These are phyloP conservation scores for Calliphora vomitoria DNA, from an alignment of 2,888 invertebrate species.

Conservation along the genomic window DNA sequence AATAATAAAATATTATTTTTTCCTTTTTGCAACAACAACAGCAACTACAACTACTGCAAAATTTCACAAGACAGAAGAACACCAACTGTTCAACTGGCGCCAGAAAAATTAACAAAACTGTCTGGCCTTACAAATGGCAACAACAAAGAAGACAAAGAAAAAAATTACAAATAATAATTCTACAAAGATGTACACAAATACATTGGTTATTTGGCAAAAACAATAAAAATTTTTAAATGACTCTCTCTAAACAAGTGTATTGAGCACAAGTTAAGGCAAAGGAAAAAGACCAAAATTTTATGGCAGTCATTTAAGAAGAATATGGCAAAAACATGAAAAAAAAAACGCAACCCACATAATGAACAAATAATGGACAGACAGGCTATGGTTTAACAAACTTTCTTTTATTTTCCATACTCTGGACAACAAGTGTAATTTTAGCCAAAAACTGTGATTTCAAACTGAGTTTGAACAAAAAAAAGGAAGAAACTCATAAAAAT, in stretches of 20 bases:
- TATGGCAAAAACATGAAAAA: conserved; percentile 43
- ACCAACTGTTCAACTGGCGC: conserved; percentile 76
- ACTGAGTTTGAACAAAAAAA: conserved; percentile 30
- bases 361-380: conserved; percentile 26
- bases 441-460: conserved; percentile 61
- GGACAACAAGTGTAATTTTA: conserved; percentile 64
- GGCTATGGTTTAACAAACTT: conserved; percentile 39
- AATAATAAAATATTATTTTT: conserved; percentile 38
- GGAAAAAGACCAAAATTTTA: conserved; percentile 55
- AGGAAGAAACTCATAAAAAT: background rate
- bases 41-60: conserved; percentile 2
- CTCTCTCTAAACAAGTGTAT: conserved; percentile 56
- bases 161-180: conserved; percentile 49
- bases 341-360: conserved; percentile 54
- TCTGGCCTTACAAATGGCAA: conserved; percentile 67
- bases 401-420: conserved; percentile 37
- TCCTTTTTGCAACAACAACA: conserved; percentile 23
- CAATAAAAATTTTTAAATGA: conserved; percentile 58
- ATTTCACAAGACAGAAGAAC: conserved; percentile 54
- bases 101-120: conserved; percentile 74
- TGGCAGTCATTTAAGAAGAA: conserved; percentile 59
- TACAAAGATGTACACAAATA: conserved; percentile 34
- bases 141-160: conserved; percentile 35
- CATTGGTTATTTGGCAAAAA: conserved; percentile 69
- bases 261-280: conserved; percentile 46